Evolutionary conservation across 2,888 invertebrate species (phyloP).

Genomic region (Tenodera sinensis): DNA sequence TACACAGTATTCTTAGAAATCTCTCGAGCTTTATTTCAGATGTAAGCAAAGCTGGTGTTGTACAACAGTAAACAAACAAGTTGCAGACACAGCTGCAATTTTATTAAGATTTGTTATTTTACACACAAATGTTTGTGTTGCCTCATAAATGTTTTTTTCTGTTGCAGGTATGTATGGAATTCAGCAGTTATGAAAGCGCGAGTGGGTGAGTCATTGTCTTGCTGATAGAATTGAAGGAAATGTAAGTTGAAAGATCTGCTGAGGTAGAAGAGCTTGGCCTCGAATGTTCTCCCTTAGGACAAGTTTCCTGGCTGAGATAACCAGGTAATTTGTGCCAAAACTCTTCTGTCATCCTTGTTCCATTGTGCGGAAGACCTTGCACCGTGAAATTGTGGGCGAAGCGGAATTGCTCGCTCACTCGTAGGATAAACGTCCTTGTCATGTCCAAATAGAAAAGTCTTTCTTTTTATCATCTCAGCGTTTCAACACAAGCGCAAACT

Average conservation of each 20-base stretch:
- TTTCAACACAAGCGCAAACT: too few species aligned
- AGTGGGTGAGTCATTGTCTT: not conserved
- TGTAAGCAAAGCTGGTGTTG: too few species aligned
- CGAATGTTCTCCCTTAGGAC: not conserved
- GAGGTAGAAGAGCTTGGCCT: not conserved
- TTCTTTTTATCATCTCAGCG: too few species aligned
- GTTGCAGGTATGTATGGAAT: not conserved
- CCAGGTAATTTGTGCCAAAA: not conserved
- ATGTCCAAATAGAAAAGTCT: too few species aligned
- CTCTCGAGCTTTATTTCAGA: too few species aligned
- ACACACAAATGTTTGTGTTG: too few species aligned
- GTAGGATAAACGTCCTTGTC: too few species aligned
- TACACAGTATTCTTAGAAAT: too few species aligned
- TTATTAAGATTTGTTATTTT: too few species aligned
- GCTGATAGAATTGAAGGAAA: not conserved
- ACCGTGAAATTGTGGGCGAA: not conserved
- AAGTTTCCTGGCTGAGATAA: not conserved
- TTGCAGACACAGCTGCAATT: too few species aligned
- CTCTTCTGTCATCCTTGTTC: not conserved
- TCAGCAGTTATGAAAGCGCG: not conserved
- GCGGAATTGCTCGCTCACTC: too few species aligned
- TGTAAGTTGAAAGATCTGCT: not conserved
- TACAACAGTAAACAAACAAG: too few species aligned
- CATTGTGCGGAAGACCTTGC: not conserved
- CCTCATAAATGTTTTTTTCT: not conserved